Evolutionary conservation across 1,140 invertebrate genomes (phyloP), one percentile per base, ranked within the genome.

Genomic region (Cotesia glomerata): DNA sequence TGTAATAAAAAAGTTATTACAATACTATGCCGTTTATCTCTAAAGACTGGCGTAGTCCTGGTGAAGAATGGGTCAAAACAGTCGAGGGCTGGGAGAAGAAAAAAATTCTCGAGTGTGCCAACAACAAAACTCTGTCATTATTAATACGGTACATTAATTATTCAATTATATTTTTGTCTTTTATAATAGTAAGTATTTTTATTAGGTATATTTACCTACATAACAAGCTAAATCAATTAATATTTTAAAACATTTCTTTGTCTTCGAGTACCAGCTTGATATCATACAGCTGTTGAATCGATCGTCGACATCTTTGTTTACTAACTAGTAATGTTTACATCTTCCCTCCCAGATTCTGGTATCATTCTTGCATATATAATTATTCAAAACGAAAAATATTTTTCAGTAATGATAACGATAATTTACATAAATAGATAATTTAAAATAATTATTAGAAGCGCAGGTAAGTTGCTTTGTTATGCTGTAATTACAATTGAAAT

Each of bases 41-140:
- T 35, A 95, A 95, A 88, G 94, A 95, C 88, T 96, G 94, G 94
- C 90, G 97, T 81, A 98, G 96, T 70, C 96, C 97, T 52, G 98
- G 98, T 45, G 97, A 99, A 86, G 94, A 95, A 81, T 99, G 98
- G 98, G 96, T 99, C 14, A 97, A 98, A 89, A 98, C 97, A 39
- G 92, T 95, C 76, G 95, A 97, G 86, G 96, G 97, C 70, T 98
- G 96, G 96, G 96, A 98, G 86, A 94, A 95, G 87, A 94, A 95
- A 85, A 98, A 98, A 89, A 94, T 97, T 69, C 89, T 97, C 54
- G 94, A 95, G 85, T 95, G 93, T 82, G 91, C 91, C 63, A 87
- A 87, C 79, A 85, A 85, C 75, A 86, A 86, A 79, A 87, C 85
- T 56, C 81, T 87, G 45, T 86, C 85, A 71, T 80, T 87, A 35